Evolutionary conservation across 2,797 vertebrate species (phyloP), one percentile per base, ranked within the genome.

Genomic region (Acropternis orthonyx): DNA sequence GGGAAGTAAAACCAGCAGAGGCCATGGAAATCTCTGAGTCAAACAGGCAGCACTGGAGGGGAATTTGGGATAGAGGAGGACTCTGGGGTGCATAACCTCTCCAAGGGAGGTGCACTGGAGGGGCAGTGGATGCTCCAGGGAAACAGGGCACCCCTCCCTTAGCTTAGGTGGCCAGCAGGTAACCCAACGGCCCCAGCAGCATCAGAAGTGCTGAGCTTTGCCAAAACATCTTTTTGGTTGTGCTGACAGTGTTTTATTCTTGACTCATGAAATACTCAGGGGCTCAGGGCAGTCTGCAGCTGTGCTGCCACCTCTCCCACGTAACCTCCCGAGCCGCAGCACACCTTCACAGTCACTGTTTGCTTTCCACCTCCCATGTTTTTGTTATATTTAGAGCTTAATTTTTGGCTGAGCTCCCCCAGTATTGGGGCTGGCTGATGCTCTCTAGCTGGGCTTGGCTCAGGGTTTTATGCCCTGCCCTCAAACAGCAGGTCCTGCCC

Each of bases 331-430:
- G 2, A 88, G 46, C 68, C 12, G 6, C 43, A 39, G 39, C 68
- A 27, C 91, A 85, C 91, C 82, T 91, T 7, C 34, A 17, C 58
- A 68, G 49, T 44, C 48, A 1, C 84, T 55, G 27, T 54, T 85
- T 92, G 59, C 82, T 85, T 75, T 89, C 79, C 54, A 39, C 39
- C 41, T 68, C 30, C 26, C 3, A 0, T 54, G 21, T 54, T 85
- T 61, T 59, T n/a, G 19, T 81, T 95, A 22, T 56, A 75, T 86
- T 94, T 91, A 86, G 46, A 89, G 51, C 58, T 86, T 67, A 2
- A n/a, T 91, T 96, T 48, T 88, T 79, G 76, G 89, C 85, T 23
- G 43, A 55, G 69, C 66, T 91, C 48, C 66, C 55, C 61, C 66
- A 0, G 18, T 18, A 32, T 10, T 20, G 37, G 84, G 69, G 18